Evolutionary conservation across 2,888 invertebrate species (phyloP).

Genomic region (Athalia circularis): DNA sequence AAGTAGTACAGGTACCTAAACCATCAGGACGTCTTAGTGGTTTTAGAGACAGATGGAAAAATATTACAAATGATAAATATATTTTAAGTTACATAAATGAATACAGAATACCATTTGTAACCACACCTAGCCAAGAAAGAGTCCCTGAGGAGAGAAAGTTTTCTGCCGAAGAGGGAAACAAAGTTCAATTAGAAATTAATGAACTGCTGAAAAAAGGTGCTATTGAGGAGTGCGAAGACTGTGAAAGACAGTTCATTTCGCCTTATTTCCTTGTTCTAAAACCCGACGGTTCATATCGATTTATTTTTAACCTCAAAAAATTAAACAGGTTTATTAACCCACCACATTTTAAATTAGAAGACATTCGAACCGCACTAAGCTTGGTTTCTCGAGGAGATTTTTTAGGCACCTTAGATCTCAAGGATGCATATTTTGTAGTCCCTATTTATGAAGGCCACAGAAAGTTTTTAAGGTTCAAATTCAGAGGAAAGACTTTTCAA

Average conservation of each 20-base stretch:
- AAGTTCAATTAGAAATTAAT: conserved; percentile 30
- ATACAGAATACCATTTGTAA: conserved; percentile 47
- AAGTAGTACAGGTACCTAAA: conserved; percentile 20
- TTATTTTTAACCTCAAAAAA: conserved; percentile 55
- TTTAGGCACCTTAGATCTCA: conserved; percentile 50
- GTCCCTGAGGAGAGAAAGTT: conserved; percentile 1
- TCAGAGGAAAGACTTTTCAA: conserved; percentile 49
- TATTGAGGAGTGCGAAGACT: conserved; percentile 32
- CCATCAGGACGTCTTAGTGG: background rate
- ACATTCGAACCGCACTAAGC: conserved; percentile 47
- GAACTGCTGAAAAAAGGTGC: conserved; percentile 22
- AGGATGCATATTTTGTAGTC: conserved; percentile 53
- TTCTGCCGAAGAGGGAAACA: background rate
- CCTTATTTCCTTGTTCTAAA: conserved; percentile 48
- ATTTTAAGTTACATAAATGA: conserved; percentile 44
- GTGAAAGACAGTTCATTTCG: conserved; percentile 44
- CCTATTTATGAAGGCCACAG: conserved; percentile 44
- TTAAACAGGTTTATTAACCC: conserved; percentile 48
- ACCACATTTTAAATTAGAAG: conserved; percentile 53
- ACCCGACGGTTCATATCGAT: conserved; percentile 47
- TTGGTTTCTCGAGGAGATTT: conserved; percentile 46
- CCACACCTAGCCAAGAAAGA: background rate
- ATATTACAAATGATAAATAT: conserved; percentile 3
- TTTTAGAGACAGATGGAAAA: background rate
- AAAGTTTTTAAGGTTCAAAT: conserved; percentile 53